Percentiles rank a stretch among this genome's conserved stretches.
Conservation (phyloP, 1,140 invertebrate species). For the Wasmannia auropunctata region DNA sequence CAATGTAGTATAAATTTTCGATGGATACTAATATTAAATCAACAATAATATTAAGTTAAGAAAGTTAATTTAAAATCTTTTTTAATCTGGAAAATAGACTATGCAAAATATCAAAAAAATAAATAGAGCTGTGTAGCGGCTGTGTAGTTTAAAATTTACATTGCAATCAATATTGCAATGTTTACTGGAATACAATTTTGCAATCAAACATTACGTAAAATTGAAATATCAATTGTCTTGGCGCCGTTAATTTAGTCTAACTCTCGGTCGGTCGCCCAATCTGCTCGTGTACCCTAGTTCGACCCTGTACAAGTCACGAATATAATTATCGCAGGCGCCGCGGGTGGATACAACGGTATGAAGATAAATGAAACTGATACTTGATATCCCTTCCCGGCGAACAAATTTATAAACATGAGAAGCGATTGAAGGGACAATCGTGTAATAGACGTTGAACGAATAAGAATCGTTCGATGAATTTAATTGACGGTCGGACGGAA, state of each 20-base stretch:
- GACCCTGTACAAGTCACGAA: not conserved
- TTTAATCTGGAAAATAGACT: not conserved
- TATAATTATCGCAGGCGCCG: slow-evolving; percentile 32
- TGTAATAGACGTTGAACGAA: not conserved
- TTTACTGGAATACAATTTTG: not conserved
- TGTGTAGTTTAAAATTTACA: not conserved
- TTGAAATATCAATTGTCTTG: not conserved
- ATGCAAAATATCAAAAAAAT: not conserved
- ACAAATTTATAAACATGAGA: slow-evolving; percentile 9
- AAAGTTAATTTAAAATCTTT: not conserved
- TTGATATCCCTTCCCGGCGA: not conserved
- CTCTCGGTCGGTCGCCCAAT: not conserved
- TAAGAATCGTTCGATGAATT: not conserved
- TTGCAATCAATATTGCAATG: not conserved
- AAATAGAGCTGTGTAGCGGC: not conserved
- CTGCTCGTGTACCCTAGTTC: not conserved
- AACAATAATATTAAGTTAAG: not conserved
- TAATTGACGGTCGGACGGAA: not conserved
- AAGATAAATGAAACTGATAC: slow-evolving; percentile 32
- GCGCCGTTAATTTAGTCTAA: slow-evolving; percentile 5
- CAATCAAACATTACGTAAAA: not conserved
- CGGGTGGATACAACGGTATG: not conserved
- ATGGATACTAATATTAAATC: not conserved
- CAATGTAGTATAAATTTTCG: not conserved
- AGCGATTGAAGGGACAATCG: slow-evolving; percentile 6